These are phyloP conservation scores for Pachyseris speciosa DNA, from an alignment of 64 coral and sea anemone genomes.

Conservation along the genomic window DNA sequence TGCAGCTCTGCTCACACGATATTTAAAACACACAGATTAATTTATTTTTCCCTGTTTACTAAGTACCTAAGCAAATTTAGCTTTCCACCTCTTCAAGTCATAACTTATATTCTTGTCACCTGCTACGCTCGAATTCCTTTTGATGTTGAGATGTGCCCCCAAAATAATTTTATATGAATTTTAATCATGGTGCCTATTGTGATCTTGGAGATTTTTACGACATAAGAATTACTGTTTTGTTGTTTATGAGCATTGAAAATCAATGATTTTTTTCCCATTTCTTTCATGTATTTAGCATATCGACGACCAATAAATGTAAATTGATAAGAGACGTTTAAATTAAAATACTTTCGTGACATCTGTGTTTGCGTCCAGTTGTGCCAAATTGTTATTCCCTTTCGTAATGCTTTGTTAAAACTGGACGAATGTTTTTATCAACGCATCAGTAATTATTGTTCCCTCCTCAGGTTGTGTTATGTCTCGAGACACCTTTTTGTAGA, in stretches of 20 bases:
- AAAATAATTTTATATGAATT: too few relatives aligned
- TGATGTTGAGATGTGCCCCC: not conserved
- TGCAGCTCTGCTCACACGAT: too few relatives aligned
- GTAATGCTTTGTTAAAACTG: not conserved
- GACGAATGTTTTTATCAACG: not conserved
- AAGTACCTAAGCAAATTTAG: not conserved
- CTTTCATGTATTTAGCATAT: too few relatives aligned
- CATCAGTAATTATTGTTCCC: not conserved
- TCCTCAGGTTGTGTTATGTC: too few relatives aligned
- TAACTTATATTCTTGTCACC: not conserved
- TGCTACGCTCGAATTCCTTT: not conserved
- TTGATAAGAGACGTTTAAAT: not conserved
- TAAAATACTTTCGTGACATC: not conserved
- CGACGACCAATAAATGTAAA: too few relatives aligned
- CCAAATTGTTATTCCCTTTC: not conserved
- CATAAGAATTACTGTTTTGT: too few relatives aligned
- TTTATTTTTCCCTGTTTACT: conserved; percentile 1
- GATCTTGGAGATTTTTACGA: too few relatives aligned
- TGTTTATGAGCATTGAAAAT: too few relatives aligned
- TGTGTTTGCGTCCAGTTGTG: not conserved
- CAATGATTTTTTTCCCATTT: too few relatives aligned
- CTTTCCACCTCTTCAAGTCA: not conserved
- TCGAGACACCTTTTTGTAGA: too few relatives aligned
- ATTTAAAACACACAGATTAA: too few relatives aligned
- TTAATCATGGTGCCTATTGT: too few relatives aligned